phyloP scores from a whole-genome alignment of 2,888 invertebrate species.

The Philopedon plagiatum region DNA sequence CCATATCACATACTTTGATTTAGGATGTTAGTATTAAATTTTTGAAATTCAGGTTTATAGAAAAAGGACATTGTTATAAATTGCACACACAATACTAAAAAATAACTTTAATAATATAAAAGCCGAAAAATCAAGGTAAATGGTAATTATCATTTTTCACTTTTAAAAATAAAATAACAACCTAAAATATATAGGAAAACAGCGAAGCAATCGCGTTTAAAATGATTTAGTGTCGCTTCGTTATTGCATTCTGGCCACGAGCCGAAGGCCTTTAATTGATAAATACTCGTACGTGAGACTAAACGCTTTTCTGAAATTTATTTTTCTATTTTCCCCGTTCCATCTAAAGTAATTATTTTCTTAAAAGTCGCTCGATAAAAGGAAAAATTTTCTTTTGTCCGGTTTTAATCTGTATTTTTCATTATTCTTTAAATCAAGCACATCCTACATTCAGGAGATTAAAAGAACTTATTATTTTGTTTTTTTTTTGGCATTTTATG shows the following conservation, averaged over 20 bases:
- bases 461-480: no score
- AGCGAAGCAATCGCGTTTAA: constrained; percentile 53
- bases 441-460: no score
- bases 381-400: not conserved
- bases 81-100: no score
- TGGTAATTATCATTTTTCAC: not conserved
- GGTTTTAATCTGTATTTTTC: no score
- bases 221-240: constrained; percentile 63
- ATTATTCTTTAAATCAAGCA: no score
- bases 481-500: no score
- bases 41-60: no score
- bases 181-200: constrained; percentile 13
- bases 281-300: constrained; percentile 64
- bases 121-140: no score
- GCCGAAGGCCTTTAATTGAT: constrained; percentile 64
- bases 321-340: constrained; percentile 55
- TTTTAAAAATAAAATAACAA: constrained; percentile 1
- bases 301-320: constrained; percentile 53
- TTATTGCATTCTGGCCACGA: constrained; percentile 62
- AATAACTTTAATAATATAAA: no score
- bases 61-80: no score
- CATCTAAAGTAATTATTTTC: constrained; percentile 49
- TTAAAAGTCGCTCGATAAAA: constrained; percentile 26
- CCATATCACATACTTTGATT: no score
- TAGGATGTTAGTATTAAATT: no score